Base-by-base conservation (phyloP, 30 jellyfish, hydroid and myxozoan species). In the Morbakka virulenta region DNA sequence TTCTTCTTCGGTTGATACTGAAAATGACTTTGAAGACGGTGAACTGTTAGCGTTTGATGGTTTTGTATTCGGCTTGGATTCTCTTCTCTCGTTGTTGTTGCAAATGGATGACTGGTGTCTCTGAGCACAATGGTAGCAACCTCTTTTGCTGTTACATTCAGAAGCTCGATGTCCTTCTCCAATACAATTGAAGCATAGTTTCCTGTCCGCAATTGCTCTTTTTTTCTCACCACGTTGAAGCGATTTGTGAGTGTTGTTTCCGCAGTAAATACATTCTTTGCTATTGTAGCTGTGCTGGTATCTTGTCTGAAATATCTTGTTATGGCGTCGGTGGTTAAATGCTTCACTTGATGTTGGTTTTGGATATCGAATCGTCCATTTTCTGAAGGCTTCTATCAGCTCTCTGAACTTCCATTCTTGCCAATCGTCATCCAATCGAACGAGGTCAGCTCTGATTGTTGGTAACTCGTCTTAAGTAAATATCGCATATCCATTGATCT, bases 321-420 rank as follows among this genome's bases (percentile, higher is more conserved):
- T 66, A 26, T 50, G 28, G 14, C 20, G 28, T 12, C 9, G 57
- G 2, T 12, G 74, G 28, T n/a, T n/a, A n/a, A n/a, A n/a, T n/a
- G n/a, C n/a, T n/a, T n/a, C n/a, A n/a, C n/a, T n/a, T n/a, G 36
- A 80, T 29, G 12, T 17, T n/a, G 82, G 36, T 21, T 61, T 52
- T 50, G 96, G 96, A 67, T 86, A 76, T 78, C 96, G 69, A 70
- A 68, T 83, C 2, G 88, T 77, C 93, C 96, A 86, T 41, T 64
- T 52, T 62, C 86, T 28, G 9, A 23, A 64, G 53, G 86, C 79
- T 74, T 74, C 86, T 6, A 53, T 64, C 17, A 74, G 86, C 12
- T 74, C 64, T 27, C 80, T 79, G 52, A 74, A 50, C 31, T 34
- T 64, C 86, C 82, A 74, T 35, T 28, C 23, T 64, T 0, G 25